Evolutionary conservation across 2,113 vertebrate species (phyloP), one percentile per base, ranked within the genome.

Genomic region (Ceratotherium simum): DNA sequence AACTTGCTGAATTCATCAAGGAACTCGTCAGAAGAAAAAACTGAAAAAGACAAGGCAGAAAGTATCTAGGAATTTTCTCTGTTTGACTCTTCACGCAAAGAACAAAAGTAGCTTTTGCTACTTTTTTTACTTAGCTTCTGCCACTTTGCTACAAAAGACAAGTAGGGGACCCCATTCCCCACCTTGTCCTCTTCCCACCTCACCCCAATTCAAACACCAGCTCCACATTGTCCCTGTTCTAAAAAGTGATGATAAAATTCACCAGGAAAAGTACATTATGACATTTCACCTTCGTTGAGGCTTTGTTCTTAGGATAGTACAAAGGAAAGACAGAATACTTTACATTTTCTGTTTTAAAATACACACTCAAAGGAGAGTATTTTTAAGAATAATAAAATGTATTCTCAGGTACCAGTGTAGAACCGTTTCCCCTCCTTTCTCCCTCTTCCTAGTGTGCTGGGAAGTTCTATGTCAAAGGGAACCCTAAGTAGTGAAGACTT

Each of bases 401-500:
- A 36, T 95, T 86, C 6, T 78, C 27, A 78, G 23, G 62, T 27
- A 36, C 36, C 48, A 54, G 60, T 12, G 46, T 31, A 82, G 27
- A 82, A 11, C 0, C 27, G 10, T 27, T n/a, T 18, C 20, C 31
- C 1, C 12, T 31, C 46, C 10, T 48, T 62, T 70, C 42, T 87
- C 8, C 36, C 29, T 64, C 39, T 29, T 60, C 6, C 36, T 25
- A 76, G 13, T 3, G 23, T 9, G 23, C 16, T 8, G 14, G 31
- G 65, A 5, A 82, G 27, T 4, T 58, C 8, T 33, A 81, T 2
- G 6, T 29, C 17, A 78, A 64, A 62, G 20, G 10, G n/a, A 93
- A 33, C 2, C 6, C 65, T 21, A 17, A 3, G 23, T 16, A 42
- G 46, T 8, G 21, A 72, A 90, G 23, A 97, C 99, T 98, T 98